phyloP scores from a whole-genome alignment of 2,113 vertebrate genomes.

The Chionis minor region DNA sequence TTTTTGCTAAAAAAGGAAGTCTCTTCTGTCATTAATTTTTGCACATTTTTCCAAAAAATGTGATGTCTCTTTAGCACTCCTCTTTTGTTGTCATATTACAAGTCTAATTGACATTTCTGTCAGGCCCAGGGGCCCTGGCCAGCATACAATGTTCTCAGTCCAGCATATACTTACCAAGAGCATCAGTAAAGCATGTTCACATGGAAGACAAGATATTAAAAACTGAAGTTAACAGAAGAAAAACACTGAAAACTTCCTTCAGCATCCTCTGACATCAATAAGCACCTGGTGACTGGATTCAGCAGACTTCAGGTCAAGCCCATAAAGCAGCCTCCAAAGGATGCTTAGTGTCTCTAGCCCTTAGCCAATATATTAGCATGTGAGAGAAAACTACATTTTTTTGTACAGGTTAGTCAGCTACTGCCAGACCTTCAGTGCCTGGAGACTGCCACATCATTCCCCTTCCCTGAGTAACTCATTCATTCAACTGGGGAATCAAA shows the following conservation, averaged over 20 bases:
- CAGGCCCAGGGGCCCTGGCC: background rate
- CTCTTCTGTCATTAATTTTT: conserved; percentile 40
- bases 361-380: background rate
- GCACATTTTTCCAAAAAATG: background rate
- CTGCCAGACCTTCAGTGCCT: background rate
- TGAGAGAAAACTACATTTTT: background rate
- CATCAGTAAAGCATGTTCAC: background rate
- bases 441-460: background rate
- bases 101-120: background rate
- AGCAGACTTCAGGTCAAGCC: background rate
- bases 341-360: background rate
- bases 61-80: background rate
- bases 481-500: background rate
- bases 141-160: background rate
- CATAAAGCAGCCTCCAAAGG: background rate
- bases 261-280: background rate
- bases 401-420: background rate
- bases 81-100: conserved; percentile 9
- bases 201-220: background rate
- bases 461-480: background rate
- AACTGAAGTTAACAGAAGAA: background rate
- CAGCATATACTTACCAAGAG: background rate
- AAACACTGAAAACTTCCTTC: background rate
- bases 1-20: background rate
- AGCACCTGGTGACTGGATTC: background rate